Percentiles rank a stretch among this genome's conserved stretches.
phyloP scores from a whole-genome alignment of 2,888 invertebrate species.

The Glyphotaelius pellucidus region DNA sequence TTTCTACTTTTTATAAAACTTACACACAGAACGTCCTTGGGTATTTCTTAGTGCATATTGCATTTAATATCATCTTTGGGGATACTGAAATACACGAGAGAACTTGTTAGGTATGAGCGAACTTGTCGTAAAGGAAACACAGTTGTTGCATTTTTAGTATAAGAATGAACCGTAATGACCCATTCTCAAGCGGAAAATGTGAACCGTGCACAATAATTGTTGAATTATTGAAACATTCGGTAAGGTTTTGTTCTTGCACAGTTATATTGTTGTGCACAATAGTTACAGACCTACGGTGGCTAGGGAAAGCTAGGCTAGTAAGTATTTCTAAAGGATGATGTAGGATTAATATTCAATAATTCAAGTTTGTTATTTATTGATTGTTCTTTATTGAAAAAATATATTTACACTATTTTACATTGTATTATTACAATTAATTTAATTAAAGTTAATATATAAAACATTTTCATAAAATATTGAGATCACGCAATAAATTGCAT shows the following conservation, averaged over 20 bases:
- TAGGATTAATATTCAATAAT: background rate
- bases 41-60: no score
- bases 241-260: no score
- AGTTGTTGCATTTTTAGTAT: background rate
- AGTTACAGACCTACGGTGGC: no score
- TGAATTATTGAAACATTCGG: no score
- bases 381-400: conserved; percentile 49
- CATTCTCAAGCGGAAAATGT: background rate
- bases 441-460: conserved; percentile 47
- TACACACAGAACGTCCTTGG: no score
- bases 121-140: background rate
- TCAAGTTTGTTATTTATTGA: background rate
- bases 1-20: no score
- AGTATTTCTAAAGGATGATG: background rate
- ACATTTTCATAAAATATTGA: conserved; percentile 61
- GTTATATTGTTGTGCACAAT: no score
- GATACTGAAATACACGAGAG: no score
- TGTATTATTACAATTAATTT: conserved; percentile 18
- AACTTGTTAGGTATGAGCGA: background rate
- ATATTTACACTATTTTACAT: conserved; percentile 45
- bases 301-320: no score
- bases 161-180: background rate
- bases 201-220: background rate
- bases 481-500: conserved; percentile 63
- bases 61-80: no score